Percentiles rank a stretch among this genome's conserved stretches.
Evolutionary conservation across 2,797 vertebrate species (phyloP).

Genomic region (Girardinus metallicus): DNA sequence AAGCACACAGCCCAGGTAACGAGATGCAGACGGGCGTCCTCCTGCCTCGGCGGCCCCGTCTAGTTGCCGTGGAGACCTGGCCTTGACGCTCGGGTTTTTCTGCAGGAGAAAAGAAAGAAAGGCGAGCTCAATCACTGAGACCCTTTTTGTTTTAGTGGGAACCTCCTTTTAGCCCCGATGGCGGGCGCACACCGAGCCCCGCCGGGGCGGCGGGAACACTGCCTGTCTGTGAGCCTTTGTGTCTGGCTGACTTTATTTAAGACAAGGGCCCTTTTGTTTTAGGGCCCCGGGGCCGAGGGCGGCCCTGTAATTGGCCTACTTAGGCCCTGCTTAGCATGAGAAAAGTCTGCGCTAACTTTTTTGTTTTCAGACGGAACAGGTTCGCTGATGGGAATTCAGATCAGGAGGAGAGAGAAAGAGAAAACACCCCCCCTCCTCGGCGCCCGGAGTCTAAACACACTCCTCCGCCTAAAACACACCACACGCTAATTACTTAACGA

Average conservation of each 20-base stretch:
- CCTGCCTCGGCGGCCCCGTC: slow-evolving; percentile 52
- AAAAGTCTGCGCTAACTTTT: slow-evolving; percentile 86
- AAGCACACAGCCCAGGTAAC: background rate
- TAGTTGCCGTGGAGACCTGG: slow-evolving; percentile 78
- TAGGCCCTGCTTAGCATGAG: slow-evolving; percentile 96
- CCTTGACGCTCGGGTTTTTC: slow-evolving; percentile 55
- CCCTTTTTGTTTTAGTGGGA: slow-evolving; percentile 84
- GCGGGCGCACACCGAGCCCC: slow-evolving; percentile 36
- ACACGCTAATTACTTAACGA: slow-evolving; percentile 92
- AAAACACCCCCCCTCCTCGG: background rate
- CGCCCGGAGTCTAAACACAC: slow-evolving; percentile 32
- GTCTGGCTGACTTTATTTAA: slow-evolving; percentile 91
- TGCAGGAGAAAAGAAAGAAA: slow-evolving; percentile 53
- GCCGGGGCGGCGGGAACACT: slow-evolving; percentile 44
- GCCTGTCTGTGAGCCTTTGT: slow-evolving; percentile 60
- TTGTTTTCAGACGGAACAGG: slow-evolving; percentile 72
- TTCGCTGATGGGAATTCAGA: slow-evolving; percentile 95
- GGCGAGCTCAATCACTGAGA: slow-evolving; percentile 76
- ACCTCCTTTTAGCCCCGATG: slow-evolving; percentile 64
- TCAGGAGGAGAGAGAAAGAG: slow-evolving; percentile 86
- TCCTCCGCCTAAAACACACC: slow-evolving; percentile 86
- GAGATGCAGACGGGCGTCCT: slow-evolving; percentile 48
- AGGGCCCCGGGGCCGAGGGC: slow-evolving; percentile 87
- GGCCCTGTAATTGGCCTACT: slow-evolving; percentile 98
- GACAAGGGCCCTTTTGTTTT: slow-evolving; percentile 96